Base-by-base conservation (phyloP, 2,797 vertebrate species). In the Eleutherodactylus coqui region DNA sequence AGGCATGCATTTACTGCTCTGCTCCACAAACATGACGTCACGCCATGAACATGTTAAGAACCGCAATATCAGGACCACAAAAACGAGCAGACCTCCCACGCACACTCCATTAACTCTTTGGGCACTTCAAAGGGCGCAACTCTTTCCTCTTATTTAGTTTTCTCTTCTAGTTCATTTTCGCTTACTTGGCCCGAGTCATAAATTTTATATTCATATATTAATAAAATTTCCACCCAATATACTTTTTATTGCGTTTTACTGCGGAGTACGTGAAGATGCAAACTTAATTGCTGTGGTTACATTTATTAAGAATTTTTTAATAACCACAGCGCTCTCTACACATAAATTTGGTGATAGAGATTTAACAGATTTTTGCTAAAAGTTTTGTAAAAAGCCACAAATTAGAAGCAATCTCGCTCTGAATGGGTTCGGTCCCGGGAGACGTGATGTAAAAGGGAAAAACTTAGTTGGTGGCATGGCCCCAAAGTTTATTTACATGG, bases 1-100 rank as follows among this genome's bases (percentile, higher is more conserved):
- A 88, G 16, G 53, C 86, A 89, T 58, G 85, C 36, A 13, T 62
- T 90, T 87, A 9, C 80, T 69, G 89, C 89, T 82, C 80, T 0
- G 69, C 88, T 89, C 89, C 91, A 89, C 89, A 90, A 91, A 91
- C 87, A 85, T 87, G 88, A 76, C 73, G 82, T 91, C 91, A 88
- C 55, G 82, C 85, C 69, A 8, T 0, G 86, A 86, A 88, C 87
- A 78, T 16, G 73, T 76, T 10, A 78, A 81, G 89, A 87, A 60
- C 91, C 89, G 88, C 91, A 88, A 75, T 88, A 89, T 89, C 89
- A 89, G 89, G 83, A 53, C 89, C 84, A 1, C 91, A 88, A 88
- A 53, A 21, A 47, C 62, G 32, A 82, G 72, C 73, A 86, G 83
- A 88, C 91, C 91, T 92, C 91, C 92, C 91, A 91, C 85, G 89